phyloP scores from a whole-genome alignment of 2,797 vertebrate genomes.

The Enteromius unitaeniatus region DNA sequence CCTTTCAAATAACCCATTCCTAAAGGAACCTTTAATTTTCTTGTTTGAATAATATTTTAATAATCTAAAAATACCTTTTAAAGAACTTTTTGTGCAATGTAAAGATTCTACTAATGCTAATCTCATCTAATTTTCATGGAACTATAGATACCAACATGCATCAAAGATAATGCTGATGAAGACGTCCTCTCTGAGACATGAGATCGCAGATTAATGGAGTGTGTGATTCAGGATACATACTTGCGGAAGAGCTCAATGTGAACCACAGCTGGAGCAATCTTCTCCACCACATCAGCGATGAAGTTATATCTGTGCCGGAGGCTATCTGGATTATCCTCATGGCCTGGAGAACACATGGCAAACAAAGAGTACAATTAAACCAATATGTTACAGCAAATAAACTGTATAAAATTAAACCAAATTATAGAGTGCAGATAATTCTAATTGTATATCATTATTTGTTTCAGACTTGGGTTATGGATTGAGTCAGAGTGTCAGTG shows the following conservation, averaged over 20 bases:
- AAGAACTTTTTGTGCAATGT: not conserved
- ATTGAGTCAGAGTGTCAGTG: not conserved
- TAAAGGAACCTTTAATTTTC: not conserved
- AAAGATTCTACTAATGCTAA: not conserved
- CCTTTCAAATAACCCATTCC: not conserved
- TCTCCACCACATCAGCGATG: slow-evolving; percentile 98
- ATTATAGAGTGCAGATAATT: not conserved
- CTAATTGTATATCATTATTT: not conserved
- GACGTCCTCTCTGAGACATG: not conserved
- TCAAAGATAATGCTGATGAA: slow-evolving; percentile 8
- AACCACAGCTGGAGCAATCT: slow-evolving; percentile 95
- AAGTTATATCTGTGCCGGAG: slow-evolving; percentile 93
- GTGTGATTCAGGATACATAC: slow-evolving; percentile 74
- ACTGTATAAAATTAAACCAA: not conserved
- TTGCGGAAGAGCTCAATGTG: slow-evolving; percentile 96
- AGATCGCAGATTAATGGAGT: not conserved
- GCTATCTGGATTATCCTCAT: slow-evolving; percentile 87
- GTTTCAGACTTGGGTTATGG: not conserved
- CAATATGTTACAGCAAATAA: slow-evolving; percentile 1
- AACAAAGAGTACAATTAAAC: slow-evolving; percentile 1
- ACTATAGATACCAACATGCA: not conserved
- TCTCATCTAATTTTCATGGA: not conserved
- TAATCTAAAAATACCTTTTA: not conserved
- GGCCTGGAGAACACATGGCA: slow-evolving; percentile 74
- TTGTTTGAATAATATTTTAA: too few species aligned